phyloP scores from a whole-genome alignment of 1,140 invertebrate genomes.

The Manduca sexta region DNA sequence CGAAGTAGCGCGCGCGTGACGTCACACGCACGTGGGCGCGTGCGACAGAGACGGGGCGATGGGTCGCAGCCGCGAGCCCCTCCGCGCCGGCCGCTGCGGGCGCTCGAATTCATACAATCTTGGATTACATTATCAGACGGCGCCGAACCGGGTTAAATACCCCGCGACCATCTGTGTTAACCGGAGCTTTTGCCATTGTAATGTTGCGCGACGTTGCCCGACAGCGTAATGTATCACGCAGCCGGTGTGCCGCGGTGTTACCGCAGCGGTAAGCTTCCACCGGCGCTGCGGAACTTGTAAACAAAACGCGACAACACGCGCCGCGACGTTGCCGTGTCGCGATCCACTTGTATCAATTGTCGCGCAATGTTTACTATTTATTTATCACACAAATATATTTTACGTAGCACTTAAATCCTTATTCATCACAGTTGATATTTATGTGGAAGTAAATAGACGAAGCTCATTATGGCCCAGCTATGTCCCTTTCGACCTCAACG shows the following conservation, averaged over 20 bases:
- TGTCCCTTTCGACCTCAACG: too few species aligned
- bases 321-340: slow-evolving; percentile 39
- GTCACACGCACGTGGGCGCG: slow-evolving; percentile 65
- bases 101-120: slow-evolving; percentile 62
- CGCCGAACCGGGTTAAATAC: slow-evolving; percentile 28
- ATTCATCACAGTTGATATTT: too few species aligned
- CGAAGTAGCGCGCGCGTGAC: slow-evolving; percentile 43
- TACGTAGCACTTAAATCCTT: too few species aligned
- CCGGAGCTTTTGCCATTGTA: not conserved
- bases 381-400: not conserved
- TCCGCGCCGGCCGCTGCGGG: slow-evolving; percentile 16
- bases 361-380: slow-evolving; percentile 37
- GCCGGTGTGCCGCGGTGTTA: not conserved
- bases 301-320: slow-evolving; percentile 35
- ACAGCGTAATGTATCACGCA: not conserved
- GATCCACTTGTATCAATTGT: slow-evolving; percentile 20
- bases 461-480: too few species aligned
- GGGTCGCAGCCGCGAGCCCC: too few species aligned
- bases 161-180: slow-evolving; percentile 19
- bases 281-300: slow-evolving; percentile 35
- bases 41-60: slow-evolving; percentile 32
- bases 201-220: not conserved
- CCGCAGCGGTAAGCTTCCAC: not conserved
- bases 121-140: slow-evolving; percentile 47
- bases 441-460: too few species aligned